These are phyloP conservation scores for Anguilla megastoma DNA, from an alignment of 2,797 vertebrate species.

Conservation along the genomic window DNA sequence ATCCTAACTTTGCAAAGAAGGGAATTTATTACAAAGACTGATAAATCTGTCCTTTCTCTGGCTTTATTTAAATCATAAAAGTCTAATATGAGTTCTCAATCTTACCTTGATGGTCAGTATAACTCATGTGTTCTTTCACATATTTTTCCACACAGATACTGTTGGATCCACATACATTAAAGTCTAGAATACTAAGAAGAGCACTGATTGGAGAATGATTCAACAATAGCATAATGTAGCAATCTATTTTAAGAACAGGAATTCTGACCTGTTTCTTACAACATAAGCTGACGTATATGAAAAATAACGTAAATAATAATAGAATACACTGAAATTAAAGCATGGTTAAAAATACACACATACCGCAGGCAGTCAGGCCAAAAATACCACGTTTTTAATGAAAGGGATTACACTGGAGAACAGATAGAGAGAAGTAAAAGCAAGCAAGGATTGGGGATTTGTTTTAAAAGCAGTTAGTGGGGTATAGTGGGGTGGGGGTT, in stretches of 20 bases:
- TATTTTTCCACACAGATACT: neutral
- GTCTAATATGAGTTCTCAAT: neutral
- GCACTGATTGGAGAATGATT: neutral
- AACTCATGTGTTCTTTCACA: neutral
- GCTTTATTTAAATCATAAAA: neutral
- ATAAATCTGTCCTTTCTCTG: neutral
- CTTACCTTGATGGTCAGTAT: neutral
- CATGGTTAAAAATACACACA: slow-evolving; percentile 8
- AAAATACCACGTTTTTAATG: slow-evolving; percentile 53
- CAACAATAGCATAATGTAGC: neutral
- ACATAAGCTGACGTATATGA: slow-evolving; percentile 39
- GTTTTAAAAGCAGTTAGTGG: slow-evolving; percentile 56
- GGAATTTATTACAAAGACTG: neutral
- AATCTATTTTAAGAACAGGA: slow-evolving; percentile 1
- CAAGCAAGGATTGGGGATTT: slow-evolving; percentile 41
- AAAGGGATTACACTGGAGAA: slow-evolving; percentile 46
- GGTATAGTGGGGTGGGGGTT: slow-evolving; percentile 53
- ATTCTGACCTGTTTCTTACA: slow-evolving; percentile 34
- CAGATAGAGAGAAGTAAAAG: slow-evolving; percentile 52
- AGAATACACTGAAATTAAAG: slow-evolving; percentile 37
- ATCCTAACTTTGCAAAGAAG: neutral
- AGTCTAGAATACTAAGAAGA: neutral
- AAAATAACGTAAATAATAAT: slow-evolving; percentile 45
- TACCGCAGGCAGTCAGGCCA: slow-evolving; percentile 35
- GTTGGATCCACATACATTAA: neutral